Conservation (phyloP, 2,113 vertebrate genomes). For the Xenopus borealis region DNA sequence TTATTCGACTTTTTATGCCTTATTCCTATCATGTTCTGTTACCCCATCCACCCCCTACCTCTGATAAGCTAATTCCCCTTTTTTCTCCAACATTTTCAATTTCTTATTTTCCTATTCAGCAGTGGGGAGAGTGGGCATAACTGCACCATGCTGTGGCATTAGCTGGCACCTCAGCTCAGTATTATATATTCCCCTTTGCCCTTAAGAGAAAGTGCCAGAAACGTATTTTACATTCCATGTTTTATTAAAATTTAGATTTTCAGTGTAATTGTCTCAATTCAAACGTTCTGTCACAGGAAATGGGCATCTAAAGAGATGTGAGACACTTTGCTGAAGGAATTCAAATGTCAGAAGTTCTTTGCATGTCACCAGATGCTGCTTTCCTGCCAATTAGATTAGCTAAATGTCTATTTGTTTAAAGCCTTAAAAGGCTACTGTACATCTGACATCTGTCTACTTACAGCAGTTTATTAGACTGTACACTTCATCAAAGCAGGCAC, state of each 20-base stretch:
- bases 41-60: too few relatives aligned
- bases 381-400: slow-evolving; percentile 43
- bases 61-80: too few relatives aligned
- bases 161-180: too few relatives aligned
- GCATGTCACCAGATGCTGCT: slow-evolving; percentile 35
- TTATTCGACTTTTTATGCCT: too few relatives aligned
- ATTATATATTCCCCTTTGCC: too few relatives aligned
- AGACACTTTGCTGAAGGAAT: slow-evolving; percentile 14
- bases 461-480: slow-evolving; percentile 22
- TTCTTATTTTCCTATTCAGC: too few relatives aligned
- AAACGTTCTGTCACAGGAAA: slow-evolving; percentile 32
- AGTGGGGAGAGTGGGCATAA: too few relatives aligned
- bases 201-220: too few relatives aligned
- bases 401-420: slow-evolving; percentile 46
- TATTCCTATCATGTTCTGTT: too few relatives aligned
- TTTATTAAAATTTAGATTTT: slow-evolving; percentile 5
- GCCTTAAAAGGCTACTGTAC: slow-evolving; percentile 38
- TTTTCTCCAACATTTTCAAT: too few relatives aligned
- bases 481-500: slow-evolving; percentile 39
- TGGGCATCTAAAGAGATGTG: slow-evolving; percentile 17
- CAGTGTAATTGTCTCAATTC: slow-evolving; percentile 37
- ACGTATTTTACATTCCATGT: not conserved
- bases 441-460: slow-evolving; percentile 31
- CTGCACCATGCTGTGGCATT: too few relatives aligned
- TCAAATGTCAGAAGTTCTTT: slow-evolving; percentile 39